Evolutionary conservation across 2,888 invertebrate genomes (phyloP).

Genomic region (Cephus pulcher): DNA sequence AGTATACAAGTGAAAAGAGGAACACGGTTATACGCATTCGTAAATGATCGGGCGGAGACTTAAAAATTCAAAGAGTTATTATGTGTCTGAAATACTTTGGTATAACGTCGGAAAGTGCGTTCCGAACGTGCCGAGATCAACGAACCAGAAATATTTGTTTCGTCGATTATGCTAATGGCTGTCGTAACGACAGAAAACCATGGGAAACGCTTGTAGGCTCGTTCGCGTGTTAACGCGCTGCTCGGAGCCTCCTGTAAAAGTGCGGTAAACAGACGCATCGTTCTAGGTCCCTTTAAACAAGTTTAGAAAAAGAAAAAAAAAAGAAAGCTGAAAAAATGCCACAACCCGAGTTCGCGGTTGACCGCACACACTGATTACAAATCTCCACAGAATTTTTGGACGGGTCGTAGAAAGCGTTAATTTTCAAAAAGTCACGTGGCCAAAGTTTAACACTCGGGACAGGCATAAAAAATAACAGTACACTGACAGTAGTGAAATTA

Average conservation of each 20-base stretch:
- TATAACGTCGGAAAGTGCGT: not conserved
- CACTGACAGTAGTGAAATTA: not conserved
- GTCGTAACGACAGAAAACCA: not conserved
- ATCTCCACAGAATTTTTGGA: not conserved
- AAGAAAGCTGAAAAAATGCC: not conserved
- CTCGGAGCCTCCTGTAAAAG: not conserved
- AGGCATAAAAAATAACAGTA: not conserved
- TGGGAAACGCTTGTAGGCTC: not conserved
- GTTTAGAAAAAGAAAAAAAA: not conserved
- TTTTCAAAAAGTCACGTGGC: not conserved
- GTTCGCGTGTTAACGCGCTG: not conserved
- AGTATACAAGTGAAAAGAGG: slow-evolving; percentile 21
- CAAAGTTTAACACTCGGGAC: not conserved
- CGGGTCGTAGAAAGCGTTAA: not conserved
- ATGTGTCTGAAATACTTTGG: not conserved
- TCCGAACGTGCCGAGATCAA: not conserved
- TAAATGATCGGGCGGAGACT: not conserved
- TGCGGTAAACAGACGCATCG: not conserved
- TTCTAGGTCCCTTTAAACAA: not conserved
- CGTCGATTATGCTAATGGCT: not conserved
- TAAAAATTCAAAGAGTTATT: slow-evolving; percentile 16
- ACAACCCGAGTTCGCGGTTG: not conserved
- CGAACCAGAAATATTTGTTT: not conserved
- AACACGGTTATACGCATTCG: not conserved
- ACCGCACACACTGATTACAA: not conserved